Evolutionary conservation across 2,888 invertebrate genomes (phyloP).

Genomic region (Crossocerus cetratus): DNA sequence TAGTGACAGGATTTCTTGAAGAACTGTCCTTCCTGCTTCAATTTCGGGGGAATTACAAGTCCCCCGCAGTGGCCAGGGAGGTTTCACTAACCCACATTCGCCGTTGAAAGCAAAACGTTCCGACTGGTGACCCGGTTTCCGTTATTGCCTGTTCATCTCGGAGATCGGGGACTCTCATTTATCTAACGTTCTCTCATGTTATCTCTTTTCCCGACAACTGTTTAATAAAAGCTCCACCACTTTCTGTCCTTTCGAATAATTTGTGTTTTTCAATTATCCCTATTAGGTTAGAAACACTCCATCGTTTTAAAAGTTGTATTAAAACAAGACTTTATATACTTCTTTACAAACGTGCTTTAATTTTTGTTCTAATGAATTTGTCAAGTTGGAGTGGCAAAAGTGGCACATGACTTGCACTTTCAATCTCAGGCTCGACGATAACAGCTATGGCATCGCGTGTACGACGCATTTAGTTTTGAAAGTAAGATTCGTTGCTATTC

Average conservation of each 20-base stretch:
- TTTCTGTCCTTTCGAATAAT: too few relatives aligned
- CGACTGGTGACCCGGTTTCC: conserved; percentile 72
- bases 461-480: too few relatives aligned
- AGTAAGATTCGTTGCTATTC: neutral
- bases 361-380: too few relatives aligned
- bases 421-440: neutral
- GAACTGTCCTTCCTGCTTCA: conserved; percentile 53
- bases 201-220: neutral
- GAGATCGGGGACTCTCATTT: conserved; percentile 32
- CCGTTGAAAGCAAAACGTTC: conserved; percentile 75
- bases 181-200: conserved; percentile 29
- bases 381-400: too few relatives aligned
- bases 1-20: neutral
- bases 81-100: conserved; percentile 77
- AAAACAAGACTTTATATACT: too few relatives aligned
- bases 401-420: neutral
- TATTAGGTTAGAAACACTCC: too few relatives aligned
- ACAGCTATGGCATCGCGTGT: too few relatives aligned
- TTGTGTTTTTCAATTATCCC: too few relatives aligned
- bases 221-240: too few relatives aligned
- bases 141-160: conserved; percentile 50
- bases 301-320: too few relatives aligned
- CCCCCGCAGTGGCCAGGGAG: conserved; percentile 68
- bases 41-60: conserved; percentile 63
- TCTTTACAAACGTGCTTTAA: too few relatives aligned